These are phyloP conservation scores for Limenitis camilla DNA, from an alignment of 2,888 invertebrate genomes.

Conservation along the genomic window DNA sequence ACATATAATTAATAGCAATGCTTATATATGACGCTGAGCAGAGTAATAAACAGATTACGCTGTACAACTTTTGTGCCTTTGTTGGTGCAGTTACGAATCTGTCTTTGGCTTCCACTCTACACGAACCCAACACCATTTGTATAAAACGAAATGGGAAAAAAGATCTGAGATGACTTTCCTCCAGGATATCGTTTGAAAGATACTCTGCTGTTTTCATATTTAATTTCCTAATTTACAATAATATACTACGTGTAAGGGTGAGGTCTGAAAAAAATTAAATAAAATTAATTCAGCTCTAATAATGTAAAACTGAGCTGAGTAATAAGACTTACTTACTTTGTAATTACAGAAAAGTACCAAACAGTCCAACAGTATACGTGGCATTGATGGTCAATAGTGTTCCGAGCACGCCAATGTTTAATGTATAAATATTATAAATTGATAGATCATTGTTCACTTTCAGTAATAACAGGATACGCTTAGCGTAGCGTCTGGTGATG, in stretches of 20 bases:
- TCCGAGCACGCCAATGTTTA: slow-evolving; percentile 39
- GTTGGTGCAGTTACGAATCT: slow-evolving; percentile 41
- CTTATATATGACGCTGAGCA: slow-evolving; percentile 13
- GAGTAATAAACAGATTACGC: slow-evolving; percentile 26
- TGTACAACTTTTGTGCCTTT: slow-evolving; percentile 38
- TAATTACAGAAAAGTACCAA: slow-evolving; percentile 39
- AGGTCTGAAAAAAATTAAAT: too few species aligned
- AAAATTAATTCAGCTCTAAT: not conserved
- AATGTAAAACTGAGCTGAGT: not conserved
- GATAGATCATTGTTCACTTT: slow-evolving; percentile 40
- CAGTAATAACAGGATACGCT: slow-evolving; percentile 35
- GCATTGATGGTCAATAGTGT: slow-evolving; percentile 42
- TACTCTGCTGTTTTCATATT: slow-evolving; percentile 33
- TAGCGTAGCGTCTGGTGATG: too few species aligned
- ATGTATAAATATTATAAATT: slow-evolving; percentile 43
- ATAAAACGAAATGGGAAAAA: slow-evolving; percentile 32
- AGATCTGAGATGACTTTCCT: slow-evolving; percentile 37
- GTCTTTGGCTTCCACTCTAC: slow-evolving; percentile 40
- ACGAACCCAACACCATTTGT: slow-evolving; percentile 40
- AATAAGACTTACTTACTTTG: not conserved
- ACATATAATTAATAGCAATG: slow-evolving; percentile 7
- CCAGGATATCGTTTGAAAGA: slow-evolving; percentile 43
- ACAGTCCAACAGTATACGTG: slow-evolving; percentile 44
- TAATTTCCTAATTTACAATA: slow-evolving; percentile 10
- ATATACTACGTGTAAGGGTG: too few species aligned